phyloP scores from a whole-genome alignment of 2,113 vertebrate species.

The Aythya baeri region DNA sequence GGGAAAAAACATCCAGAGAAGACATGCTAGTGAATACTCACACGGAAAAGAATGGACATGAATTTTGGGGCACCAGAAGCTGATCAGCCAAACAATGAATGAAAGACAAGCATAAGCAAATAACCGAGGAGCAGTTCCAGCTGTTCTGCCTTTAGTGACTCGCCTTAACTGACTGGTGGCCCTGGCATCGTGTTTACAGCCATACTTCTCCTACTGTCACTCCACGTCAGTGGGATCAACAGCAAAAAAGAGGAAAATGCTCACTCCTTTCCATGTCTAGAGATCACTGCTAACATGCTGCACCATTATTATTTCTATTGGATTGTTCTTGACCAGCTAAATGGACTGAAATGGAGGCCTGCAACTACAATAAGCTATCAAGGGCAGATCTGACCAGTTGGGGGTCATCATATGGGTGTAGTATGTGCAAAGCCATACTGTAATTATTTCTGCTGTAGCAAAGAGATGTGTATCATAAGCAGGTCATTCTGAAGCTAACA shows the following conservation, averaged over 20 bases:
- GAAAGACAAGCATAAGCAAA: background rate
- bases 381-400: background rate
- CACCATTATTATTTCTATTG: background rate
- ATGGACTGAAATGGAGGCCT: background rate
- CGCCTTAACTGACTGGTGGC: background rate
- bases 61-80: background rate
- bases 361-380: background rate
- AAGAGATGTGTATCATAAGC: fast-evolving
- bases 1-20: background rate
- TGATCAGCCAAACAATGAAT: background rate
- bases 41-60: background rate
- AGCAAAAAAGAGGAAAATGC: background rate
- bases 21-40: background rate
- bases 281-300: background rate
- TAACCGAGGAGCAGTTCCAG: background rate
- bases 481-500: background rate
- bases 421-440: background rate
- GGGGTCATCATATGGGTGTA: background rate
- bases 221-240: background rate
- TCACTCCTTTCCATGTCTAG: background rate
- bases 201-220: background rate
- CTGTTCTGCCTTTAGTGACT: background rate
- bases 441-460: background rate
- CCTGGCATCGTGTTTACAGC: background rate
- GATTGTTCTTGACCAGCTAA: background rate